phyloP scores from a whole-genome alignment of 2,797 vertebrate genomes.

The Syngnathus acus region DNA sequence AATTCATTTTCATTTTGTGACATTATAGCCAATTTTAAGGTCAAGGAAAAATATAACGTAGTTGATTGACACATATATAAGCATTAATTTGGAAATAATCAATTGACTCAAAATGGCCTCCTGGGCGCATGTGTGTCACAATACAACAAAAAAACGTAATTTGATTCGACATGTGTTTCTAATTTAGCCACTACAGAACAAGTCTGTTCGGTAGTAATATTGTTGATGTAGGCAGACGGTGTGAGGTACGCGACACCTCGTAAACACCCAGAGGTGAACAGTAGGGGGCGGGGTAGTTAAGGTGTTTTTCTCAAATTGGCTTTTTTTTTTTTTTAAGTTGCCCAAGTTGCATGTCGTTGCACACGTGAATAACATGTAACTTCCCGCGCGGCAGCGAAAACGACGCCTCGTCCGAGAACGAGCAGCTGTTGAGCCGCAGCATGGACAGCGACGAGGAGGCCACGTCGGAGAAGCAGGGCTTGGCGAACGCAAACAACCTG shows the following conservation, averaged over 20 bases:
- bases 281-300: slow-evolving; percentile 11
- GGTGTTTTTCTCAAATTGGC: slow-evolving; percentile 24
- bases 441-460: slow-evolving; percentile 97
- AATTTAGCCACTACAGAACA: slow-evolving; percentile 63
- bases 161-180: slow-evolving; percentile 48
- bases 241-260: slow-evolving; percentile 25
- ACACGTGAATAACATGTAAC: too few species aligned
- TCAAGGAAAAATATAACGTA: too few species aligned
- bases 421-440: slow-evolving; percentile 90
- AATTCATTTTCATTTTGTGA: background rate
- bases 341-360: background rate
- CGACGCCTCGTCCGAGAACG: slow-evolving; percentile 94
- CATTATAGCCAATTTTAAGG: background rate
- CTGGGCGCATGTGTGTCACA: slow-evolving; percentile 23
- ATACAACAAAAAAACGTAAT: slow-evolving; percentile 10
- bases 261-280: slow-evolving; percentile 3
- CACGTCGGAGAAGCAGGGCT: slow-evolving; percentile 83
- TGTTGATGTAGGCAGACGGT: slow-evolving; percentile 26
- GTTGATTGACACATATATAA: too few species aligned
- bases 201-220: slow-evolving; percentile 52
- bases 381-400: slow-evolving; percentile 77
- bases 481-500: slow-evolving; percentile 45
- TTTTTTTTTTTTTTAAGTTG: background rate
- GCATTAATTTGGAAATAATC: background rate
- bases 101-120: background rate